Base-by-base conservation (phyloP, 2,888 invertebrate genomes). In the Callimorpha dominula region DNA sequence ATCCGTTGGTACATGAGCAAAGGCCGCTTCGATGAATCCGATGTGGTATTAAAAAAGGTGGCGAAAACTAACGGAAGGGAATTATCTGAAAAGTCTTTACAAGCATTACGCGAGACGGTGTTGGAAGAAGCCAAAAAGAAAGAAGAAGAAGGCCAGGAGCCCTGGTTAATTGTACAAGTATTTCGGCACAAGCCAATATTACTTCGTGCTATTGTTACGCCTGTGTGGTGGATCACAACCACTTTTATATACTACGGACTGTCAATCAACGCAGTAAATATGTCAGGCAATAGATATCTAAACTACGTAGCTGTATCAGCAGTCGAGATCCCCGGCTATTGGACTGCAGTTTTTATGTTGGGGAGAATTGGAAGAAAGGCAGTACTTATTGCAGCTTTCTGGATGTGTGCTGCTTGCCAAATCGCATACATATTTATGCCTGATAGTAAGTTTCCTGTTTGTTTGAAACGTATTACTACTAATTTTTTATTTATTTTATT, bases 1-100 rank as follows among this genome's bases (percentile, higher is more conserved):
- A 95, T 97, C 0, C 96, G 98, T 71, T 98, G 98, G 98, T 96
- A 97, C 68, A 91, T 98, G 80, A 97, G 97, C 72, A 97, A 97
- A 85, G 97, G 97, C 1, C 96, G 96, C 71, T 96, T 96, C 74
- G 96, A 96, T 17, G 96, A 97, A 78, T 97, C 97, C 0, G 96
- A 97, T 80, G 89, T 88, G 17, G 96, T 97, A 2, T 90, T 97
- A 12, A 95, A 95, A 63, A 96, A 94, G 75, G 96, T 97, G 4
- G 97, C 97, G 0, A 91, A 91, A 80, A 91, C 96, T 0, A 97
- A 97, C 78, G 95, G 95, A 15, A 90, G 76, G 52, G 60, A 84
- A 43, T 71, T 94, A 4, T 91, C 92, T 2, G 88, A 89, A 0
- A 88, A 90, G 57, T 92, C 92, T 14, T 62, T 93, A 42, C 77